Base-by-base conservation (phyloP, 2,888 invertebrate species). In the Pheosia gnoma region DNA sequence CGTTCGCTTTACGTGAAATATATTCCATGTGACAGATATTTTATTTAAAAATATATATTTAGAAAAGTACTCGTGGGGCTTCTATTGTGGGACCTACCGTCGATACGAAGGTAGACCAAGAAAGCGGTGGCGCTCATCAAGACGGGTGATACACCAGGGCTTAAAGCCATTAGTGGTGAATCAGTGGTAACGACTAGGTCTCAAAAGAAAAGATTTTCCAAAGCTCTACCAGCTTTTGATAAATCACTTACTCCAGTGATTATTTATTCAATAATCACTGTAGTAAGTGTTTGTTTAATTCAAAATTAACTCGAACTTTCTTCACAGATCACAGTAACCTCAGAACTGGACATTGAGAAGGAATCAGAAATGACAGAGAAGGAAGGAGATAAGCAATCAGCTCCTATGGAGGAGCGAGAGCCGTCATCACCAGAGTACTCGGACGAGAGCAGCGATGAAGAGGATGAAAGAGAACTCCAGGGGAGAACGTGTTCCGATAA, bases 401-500 rank as follows among this genome's bases (percentile, higher is more conserved):
- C 60, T 6, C 57, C 61, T 25, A 25, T 25, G 1, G 52, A 57
- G 7, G 59, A 39, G 10, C 59, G 69, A 57, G 71, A 72, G 43
- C 72, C 74, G 4, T 74, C 85, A 9, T 93, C 91, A 61, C 85
- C 87, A 0, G 94, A 93, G 55, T 95, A 95, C 73, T 95, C 95
- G 0, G 94, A 92, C 59, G 95, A 95, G 25, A 95, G 95, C 69
- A 96, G 95, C 36, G 95, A 95, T 1, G 96, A 96, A 43, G 97
- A 97, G 78, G 97, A 97, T 71, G 95, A 95, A 9, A 94, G 96
- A 36, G 96, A 97, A 63, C 86, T 97, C 84, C 97, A 97, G 77
- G 98, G 98, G 61, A 95, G 97, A 78, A 97, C 96, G 45, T 95
- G 95, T 72, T 96, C 97, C 1, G 96, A 96, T 59, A 95, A 95